Evolutionary conservation across 2,797 vertebrate genomes (phyloP).

Genomic region (Syndactyla subalaris): DNA sequence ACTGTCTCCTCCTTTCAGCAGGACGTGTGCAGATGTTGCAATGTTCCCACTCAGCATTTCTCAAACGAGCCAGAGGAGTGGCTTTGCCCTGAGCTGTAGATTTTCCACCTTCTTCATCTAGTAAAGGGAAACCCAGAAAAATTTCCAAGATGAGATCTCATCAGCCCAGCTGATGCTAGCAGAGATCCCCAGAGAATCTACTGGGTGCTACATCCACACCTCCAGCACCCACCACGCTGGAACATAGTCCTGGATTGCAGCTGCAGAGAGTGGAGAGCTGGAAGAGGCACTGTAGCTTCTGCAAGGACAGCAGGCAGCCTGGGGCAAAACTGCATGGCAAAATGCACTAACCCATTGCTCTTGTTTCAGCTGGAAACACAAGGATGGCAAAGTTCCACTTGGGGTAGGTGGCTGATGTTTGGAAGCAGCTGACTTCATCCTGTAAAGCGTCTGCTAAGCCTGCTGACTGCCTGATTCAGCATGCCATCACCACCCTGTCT

Average conservation of each 20-base stretch:
- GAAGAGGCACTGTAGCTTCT: neutral
- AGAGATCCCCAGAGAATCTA: neutral
- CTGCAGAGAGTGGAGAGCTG: neutral
- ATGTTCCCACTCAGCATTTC: neutral
- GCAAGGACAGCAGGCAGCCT: rapidly evolving
- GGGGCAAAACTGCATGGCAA: neutral
- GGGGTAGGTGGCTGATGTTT: neutral
- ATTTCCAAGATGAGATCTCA: neutral
- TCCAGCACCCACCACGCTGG: rapidly evolving
- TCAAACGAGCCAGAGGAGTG: rapidly evolving
- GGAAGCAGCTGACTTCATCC: neutral
- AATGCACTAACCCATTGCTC: rapidly evolving
- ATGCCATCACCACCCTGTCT: neutral
- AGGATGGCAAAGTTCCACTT: rapidly evolving
- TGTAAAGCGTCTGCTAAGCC: neutral
- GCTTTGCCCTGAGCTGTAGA: neutral
- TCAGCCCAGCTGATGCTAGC: neutral
- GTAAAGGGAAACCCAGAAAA: neutral
- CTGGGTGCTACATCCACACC: neutral
- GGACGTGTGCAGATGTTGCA: neutral
- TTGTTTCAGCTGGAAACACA: neutral
- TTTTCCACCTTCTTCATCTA: neutral
- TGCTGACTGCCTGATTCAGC: neutral
- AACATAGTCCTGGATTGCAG: neutral
- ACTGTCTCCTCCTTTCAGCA: neutral